phyloP scores from a whole-genome alignment of 2,113 vertebrate genomes.

The Chiloscyllium plagiosum region DNA sequence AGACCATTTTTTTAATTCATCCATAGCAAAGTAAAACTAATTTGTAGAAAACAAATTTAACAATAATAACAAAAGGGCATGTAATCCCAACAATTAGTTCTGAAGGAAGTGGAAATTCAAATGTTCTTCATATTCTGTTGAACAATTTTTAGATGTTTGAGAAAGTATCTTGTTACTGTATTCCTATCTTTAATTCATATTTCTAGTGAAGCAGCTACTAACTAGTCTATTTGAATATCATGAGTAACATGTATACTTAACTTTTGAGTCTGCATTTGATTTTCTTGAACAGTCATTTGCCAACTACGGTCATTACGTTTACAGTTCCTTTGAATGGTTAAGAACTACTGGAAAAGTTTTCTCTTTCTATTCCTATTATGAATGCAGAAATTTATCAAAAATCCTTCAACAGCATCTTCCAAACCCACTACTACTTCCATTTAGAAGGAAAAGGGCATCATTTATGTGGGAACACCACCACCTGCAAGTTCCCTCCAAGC shows the following conservation, averaged over 20 bases:
- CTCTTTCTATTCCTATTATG: neutral
- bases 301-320: neutral
- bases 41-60: neutral
- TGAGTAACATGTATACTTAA: neutral
- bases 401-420: too few relatives aligned
- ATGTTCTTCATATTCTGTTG: neutral
- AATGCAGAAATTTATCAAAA: too few relatives aligned
- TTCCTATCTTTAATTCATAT: neutral
- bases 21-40: neutral
- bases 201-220: neutral
- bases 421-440: too few relatives aligned
- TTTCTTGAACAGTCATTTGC: too few relatives aligned
- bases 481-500: too few relatives aligned
- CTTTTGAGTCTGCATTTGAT: neutral
- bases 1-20: neutral
- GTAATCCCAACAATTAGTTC: neutral
- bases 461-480: too few relatives aligned
- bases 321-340: neutral
- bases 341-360: neutral
- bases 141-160: neutral
- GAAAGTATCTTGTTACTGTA: neutral
- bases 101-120: neutral
- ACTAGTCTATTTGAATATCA: neutral
- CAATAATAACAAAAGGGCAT: neutral
- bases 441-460: too few relatives aligned